A percentile compares a stretch with the other conserved stretches of the same genome.
phyloP scores from a whole-genome alignment of 2,113 vertebrate genomes.

The Mionectes macconnelli region DNA sequence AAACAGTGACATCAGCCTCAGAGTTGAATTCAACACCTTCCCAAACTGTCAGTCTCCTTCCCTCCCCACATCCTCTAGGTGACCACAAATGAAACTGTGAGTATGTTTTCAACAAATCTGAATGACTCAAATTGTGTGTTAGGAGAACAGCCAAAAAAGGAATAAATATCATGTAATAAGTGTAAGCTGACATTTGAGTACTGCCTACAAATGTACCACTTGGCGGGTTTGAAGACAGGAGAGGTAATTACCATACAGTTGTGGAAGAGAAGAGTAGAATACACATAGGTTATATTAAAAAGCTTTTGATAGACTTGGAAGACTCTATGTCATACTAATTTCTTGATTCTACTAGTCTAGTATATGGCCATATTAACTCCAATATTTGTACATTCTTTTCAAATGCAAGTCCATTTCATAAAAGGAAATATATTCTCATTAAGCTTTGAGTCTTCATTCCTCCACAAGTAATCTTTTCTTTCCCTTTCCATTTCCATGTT shows the following conservation, averaged over 20 bases:
- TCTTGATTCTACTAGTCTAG: background rate
- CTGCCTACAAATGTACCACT: background rate
- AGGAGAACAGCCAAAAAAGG: background rate
- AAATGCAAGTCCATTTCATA: background rate
- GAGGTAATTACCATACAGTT: background rate
- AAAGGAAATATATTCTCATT: background rate
- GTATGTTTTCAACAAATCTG: background rate
- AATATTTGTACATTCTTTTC: background rate
- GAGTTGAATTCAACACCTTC: background rate
- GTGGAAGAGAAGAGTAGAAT: background rate
- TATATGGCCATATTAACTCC: background rate
- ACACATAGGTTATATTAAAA: background rate
- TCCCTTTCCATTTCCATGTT: background rate
- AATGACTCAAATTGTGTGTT: background rate
- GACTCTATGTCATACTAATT: background rate
- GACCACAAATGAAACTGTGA: background rate
- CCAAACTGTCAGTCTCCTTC: background rate
- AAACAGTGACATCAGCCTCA: background rate
- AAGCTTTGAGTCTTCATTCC: background rate
- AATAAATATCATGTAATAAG: background rate
- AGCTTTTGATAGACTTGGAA: background rate
- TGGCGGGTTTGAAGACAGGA: background rate
- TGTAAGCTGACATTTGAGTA: background rate
- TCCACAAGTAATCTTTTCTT: background rate
- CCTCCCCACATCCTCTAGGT: background rate